Evolutionary conservation across 2,797 vertebrate species (phyloP), one percentile per base, ranked within the genome.

Genomic region (Ibycter americanus): DNA sequence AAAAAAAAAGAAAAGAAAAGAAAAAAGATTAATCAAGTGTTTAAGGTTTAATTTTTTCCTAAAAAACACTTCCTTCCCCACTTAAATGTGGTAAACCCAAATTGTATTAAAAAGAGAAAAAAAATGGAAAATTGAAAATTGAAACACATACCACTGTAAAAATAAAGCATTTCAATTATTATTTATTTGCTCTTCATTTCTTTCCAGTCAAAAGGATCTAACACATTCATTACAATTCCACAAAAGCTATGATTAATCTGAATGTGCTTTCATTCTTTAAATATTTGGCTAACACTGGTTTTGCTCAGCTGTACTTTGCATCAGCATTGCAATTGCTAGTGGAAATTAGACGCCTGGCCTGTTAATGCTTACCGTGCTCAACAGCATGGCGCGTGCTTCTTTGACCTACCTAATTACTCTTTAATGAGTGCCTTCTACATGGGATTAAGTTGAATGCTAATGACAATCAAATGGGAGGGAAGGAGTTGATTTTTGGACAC

Each of bases 331-430:
- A 11, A 4, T 3, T 11, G 36, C 51, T 5, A 2, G 8, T 5
- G 11, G 79, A 6, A 59, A 12, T 3, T 1, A 4, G 31, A 5
- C 3, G 34, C 47, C 27, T 7, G 34, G 15, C 9, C 23, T 4
- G 1, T 1, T 14, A 2, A 5, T 1, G 25, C 66, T 14, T 8
- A 3, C 25, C 36, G 12, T 6, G 31, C 52, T 22, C 44, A 9
- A 2, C 76, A 42, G 62, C 49, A 23, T 1, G 3, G 15, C 5
- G 17, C 34, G 0, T 5, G 23, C 55, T 38, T 36, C 56, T 46
- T 11, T 19, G 12, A 34, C 51, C 46, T 52, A 11, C 0, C 34
- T 26, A 29, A 42, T 38, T 16, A 7, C 40, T 38, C 25, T 26
- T 23, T 29, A 34, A 52, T 15, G 62, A 38, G 34, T 13, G 55